Evolutionary conservation across 1,140 invertebrate species (phyloP), one percentile per base, ranked within the genome.

Genomic region (Andrena cerasifolii): DNA sequence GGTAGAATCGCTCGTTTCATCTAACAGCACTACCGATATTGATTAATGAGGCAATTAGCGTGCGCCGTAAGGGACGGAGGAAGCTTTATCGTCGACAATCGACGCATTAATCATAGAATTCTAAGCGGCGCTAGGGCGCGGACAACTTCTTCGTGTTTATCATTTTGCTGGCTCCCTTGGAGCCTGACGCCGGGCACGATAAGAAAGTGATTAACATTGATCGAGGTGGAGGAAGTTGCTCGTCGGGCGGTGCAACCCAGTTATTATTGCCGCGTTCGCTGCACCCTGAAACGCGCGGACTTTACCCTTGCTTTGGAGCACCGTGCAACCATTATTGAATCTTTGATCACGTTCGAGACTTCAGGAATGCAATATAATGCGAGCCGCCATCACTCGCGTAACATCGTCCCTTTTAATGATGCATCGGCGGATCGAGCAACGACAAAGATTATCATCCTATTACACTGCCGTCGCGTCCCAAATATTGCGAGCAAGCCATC

Each of bases 181-280:
- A 26, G 14, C 10, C 4, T n/a, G 21, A 10, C 36, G 21, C 8
- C 14, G 12, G 5, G 47, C n/a, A n/a, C 43, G 78, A 79, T 79
- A 63, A 79, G 54, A 45, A 76, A 79, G 45, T 79, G 75, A 76
- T 76, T 75, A 79, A 61, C 58, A 43, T 75, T 67, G 75, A 76
- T 81, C 28, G 43, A 51, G 45, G 49, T 33, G 31, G 10, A 43
- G 33, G 21, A 68, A 40, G 53, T 45, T 67, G 45, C 24, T 59
- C 43, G 45, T 7, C n/a, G 33, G n/a, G 14, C 33, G 10, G 33
- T 10, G 70, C 49, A 16, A n/a, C n/a, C 45, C 70, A 70, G 36
- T 63, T 76, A 54, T 80, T 82, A 82, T 51, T 45, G 26, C 49
- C 40, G 47, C 26, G 68, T 68, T 68, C n/a, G 43, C 21, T 3